Conservation (phyloP, 2,797 vertebrate genomes). For the Buceros bicornis region DNA sequence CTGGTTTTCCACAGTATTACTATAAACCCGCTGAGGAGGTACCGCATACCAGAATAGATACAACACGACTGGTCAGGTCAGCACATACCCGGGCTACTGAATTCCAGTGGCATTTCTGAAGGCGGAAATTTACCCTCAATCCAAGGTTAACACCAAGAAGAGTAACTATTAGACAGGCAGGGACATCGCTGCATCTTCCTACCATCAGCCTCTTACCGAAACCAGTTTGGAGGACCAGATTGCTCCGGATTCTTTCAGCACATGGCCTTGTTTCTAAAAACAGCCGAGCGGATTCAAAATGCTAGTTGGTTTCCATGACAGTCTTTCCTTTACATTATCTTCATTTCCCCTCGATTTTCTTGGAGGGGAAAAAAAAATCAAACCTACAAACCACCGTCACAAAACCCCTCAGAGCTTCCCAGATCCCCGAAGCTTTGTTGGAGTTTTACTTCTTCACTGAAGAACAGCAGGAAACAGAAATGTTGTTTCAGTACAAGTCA, state of each 20-base stretch:
- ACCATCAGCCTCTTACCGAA: neutral
- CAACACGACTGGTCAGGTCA: neutral
- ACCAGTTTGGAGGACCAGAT: neutral
- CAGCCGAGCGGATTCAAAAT: neutral
- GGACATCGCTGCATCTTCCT: neutral
- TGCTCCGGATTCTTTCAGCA: conserved; percentile 1
- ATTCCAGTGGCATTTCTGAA: neutral
- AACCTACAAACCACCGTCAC: too few relatives aligned
- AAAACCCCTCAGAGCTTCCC: neutral
- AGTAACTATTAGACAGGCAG: neutral
- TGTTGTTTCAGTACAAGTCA: neutral
- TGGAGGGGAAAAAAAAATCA: neutral
- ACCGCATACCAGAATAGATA: neutral
- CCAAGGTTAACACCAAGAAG: neutral
- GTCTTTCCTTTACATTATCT: neutral
- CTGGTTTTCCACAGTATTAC: neutral
- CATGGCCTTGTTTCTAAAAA: conserved; percentile 22
- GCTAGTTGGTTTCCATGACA: conserved; percentile 39
- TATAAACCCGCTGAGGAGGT: neutral
- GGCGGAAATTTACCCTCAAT: neutral
- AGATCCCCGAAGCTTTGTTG: neutral
- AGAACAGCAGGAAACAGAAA: neutral
- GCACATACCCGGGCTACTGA: neutral
- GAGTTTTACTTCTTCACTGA: neutral
- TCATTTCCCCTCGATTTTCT: neutral